Conservation (phyloP, 1,140 invertebrate species). For the Cydia splendana region DNA sequence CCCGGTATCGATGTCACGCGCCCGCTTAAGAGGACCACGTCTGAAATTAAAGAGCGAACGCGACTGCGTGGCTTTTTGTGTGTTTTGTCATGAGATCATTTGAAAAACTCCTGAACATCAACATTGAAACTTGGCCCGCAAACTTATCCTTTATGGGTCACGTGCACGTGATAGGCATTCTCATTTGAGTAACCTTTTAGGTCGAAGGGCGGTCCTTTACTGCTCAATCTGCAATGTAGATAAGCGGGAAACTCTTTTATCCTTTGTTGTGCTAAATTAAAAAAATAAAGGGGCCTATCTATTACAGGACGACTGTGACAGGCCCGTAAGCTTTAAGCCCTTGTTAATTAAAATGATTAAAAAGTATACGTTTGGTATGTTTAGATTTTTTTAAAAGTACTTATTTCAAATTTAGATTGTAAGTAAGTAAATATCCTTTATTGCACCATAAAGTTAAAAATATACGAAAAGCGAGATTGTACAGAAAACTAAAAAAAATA, state of each 20-base stretch:
- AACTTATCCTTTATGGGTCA: constrained; percentile 53
- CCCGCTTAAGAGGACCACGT: constrained; percentile 47
- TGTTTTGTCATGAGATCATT: constrained; percentile 43
- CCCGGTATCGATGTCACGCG: constrained; percentile 40
- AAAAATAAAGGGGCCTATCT: constrained; percentile 20
- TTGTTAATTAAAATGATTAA: neutral
- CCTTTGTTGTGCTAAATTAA: constrained; percentile 32
- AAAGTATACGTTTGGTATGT: neutral
- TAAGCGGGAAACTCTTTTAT: constrained; percentile 27
- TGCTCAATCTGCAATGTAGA: constrained; percentile 46
- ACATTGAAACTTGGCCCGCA: constrained; percentile 52
- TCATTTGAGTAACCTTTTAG: constrained; percentile 39
- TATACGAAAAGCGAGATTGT: too few relatives aligned
- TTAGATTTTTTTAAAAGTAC: neutral
- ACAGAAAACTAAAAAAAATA: too few relatives aligned
- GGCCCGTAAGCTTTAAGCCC: neutral
- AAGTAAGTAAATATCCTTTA: too few relatives aligned
- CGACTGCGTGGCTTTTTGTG: constrained; percentile 43
- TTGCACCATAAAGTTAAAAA: too few relatives aligned
- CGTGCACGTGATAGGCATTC: constrained; percentile 55
- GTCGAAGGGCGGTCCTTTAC: constrained; percentile 45
- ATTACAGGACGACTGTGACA: neutral
- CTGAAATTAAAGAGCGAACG: constrained; percentile 53
- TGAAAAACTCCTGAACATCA: constrained; percentile 46
- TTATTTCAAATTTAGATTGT: too few relatives aligned